Percentiles rank a stretch among this genome's conserved stretches.
phyloP scores from a whole-genome alignment of 1,140 invertebrate genomes.

The Trinorchestia longiramus region DNA sequence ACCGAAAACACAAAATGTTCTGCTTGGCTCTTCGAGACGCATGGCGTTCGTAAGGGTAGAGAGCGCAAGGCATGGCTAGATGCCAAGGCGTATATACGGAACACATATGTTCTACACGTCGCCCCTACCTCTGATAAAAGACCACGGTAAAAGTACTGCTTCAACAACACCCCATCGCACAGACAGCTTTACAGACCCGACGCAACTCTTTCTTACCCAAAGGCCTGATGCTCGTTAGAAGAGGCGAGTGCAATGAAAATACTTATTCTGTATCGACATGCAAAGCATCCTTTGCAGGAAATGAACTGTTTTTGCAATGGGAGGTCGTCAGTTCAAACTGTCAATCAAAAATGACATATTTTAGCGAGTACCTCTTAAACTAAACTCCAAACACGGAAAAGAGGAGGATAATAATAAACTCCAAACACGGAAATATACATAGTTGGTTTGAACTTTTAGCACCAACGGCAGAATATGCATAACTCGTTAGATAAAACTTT shows the following conservation, averaged over 20 bases:
- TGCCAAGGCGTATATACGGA: neutral
- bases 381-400: too few relatives aligned
- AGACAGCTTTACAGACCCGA: neutral
- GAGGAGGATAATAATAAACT: too few relatives aligned
- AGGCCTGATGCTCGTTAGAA: neutral
- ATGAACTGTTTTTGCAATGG: too few relatives aligned
- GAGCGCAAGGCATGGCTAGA: neutral
- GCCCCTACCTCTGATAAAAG: conserved; percentile 6
- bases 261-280: neutral
- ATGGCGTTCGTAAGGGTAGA: neutral
- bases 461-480: too few relatives aligned
- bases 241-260: neutral
- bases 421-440: too few relatives aligned
- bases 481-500: too few relatives aligned
- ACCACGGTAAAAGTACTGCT: neutral
- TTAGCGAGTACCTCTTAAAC: too few relatives aligned
- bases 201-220: neutral
- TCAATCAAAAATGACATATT: too few relatives aligned
- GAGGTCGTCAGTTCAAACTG: too few relatives aligned
- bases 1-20: neutral
- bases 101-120: neutral
- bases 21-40: neutral
- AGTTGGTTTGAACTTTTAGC: too few relatives aligned
- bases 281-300: neutral
- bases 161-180: neutral